Evolutionary conservation across 1,140 invertebrate species (phyloP), one percentile per base, ranked within the genome.

Genomic region (Samia ricini): DNA sequence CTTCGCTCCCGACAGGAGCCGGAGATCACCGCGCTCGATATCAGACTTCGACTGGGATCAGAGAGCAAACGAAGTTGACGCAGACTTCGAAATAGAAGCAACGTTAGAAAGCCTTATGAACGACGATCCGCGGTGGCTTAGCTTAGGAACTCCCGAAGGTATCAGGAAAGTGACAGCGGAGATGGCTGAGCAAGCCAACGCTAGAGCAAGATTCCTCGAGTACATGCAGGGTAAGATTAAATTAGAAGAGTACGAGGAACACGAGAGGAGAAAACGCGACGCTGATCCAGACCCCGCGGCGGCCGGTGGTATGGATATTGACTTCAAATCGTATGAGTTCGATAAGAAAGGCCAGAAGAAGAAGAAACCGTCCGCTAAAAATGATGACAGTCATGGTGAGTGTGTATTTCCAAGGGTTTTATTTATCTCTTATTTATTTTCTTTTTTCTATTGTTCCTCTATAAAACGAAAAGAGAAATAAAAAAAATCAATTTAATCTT

Each of bases 21-120:
- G 77, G 0, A 74, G 87, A n/a, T 84, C 76, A 61, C 77, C 78
- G 20, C 65, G 81, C 24, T 72, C 81, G 18, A 75, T 84, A 55
- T 80, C 80, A 61, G 81, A 84, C 65, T 87, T 86, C 63, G 79
- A 83, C 68, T 87, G 85, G 83, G 78, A 76, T 8, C 78, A 76
- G 15, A 83, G 74, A 52, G 62, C 76, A 15, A 86, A 82, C 64
- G 85, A 90, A 42, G 77, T 82, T 4, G 90, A 91, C 60, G 52
- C 52, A 15, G 90, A 91, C 63, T 91, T 91, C 64, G 88, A 88
- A 60, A 87, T 91, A n/a, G 89, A 90, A 72, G 81, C 85, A 5
- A 89, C 89, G 0, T 89, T 89, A 52, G 90, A 91, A 62, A 90
- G 79, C 55, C 61, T 91, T 4, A 61, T 86, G n/a, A 84, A 84